Evolutionary conservation across 2,888 invertebrate genomes (phyloP), one percentile per base, ranked within the genome.

Genomic region (Octodonta nipae): DNA sequence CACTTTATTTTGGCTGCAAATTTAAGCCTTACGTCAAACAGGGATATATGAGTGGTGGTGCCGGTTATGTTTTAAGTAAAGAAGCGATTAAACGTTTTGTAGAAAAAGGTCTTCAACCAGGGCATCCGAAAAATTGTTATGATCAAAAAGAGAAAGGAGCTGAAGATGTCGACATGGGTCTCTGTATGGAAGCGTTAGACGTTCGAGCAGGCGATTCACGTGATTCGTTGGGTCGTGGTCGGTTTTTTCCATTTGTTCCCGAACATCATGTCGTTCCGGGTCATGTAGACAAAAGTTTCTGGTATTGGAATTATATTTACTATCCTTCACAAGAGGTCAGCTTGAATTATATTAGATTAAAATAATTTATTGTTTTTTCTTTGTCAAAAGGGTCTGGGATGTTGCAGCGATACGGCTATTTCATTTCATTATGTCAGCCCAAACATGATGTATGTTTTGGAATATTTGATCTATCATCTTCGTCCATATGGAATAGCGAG

Each of bases 261-360:
- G 85, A 87, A 46, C 81, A 84, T 54, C 91, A 93, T 58, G 64
- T 96, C 28, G 88, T 91, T 54, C 93, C 93, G 0, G 81, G 78
- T 41, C 81, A 81, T 40, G 74, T 83, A 24, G 71, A 73, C 39
- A 74, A 75, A 46, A 68, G 67, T 25, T 85, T 82, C 55, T 96
- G 96, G 95, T 91, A 91, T 59, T 88, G 86, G 82, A 73, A 78
- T 50, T 92, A 91, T 58, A 83, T 86, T 40, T 96, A 79, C 64
- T 95, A 95, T 53, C n/a, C n/a, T n/a, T n/a, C n/a, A n/a, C n/a
- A n/a, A n/a, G n/a, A n/a, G n/a, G n/a, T n/a, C n/a, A n/a, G n/a
- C n/a, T n/a, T n/a, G n/a, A n/a, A n/a, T n/a, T n/a, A n/a, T n/a
- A n/a, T n/a, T n/a, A n/a, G n/a, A n/a, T n/a, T n/a, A n/a, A n/a